Percentiles rank a stretch among this genome's conserved stretches.
phyloP scores from a whole-genome alignment of 2,113 vertebrate genomes.

The Rallus limicola region DNA sequence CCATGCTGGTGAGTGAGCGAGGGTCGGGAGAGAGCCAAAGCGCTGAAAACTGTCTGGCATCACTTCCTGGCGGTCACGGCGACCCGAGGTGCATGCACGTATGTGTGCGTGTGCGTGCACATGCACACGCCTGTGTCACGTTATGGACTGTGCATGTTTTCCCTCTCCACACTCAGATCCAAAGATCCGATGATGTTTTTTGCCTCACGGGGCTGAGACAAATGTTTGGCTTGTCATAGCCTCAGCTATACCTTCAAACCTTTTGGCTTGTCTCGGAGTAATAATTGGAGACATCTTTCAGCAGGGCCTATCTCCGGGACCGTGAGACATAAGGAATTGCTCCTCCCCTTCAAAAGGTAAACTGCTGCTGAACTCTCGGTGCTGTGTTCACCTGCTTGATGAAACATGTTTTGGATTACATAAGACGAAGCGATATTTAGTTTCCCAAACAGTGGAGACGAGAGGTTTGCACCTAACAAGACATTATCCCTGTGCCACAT shows the following conservation, averaged over 20 bases:
- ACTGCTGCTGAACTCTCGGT: slow-evolving; percentile 27
- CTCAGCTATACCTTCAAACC: neutral
- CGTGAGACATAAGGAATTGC: neutral
- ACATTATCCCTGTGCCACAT: neutral
- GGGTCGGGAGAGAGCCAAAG: slow-evolving; percentile 30
- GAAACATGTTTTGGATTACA: slow-evolving; percentile 34
- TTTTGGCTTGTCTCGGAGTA: slow-evolving; percentile 2
- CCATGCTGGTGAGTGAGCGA: slow-evolving; percentile 38
- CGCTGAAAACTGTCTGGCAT: slow-evolving; percentile 50
- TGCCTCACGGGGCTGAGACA: neutral
- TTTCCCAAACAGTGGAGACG: neutral
- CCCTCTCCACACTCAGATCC: neutral
- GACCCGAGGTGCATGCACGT: neutral
- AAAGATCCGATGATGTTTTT: neutral
- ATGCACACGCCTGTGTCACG: neutral
- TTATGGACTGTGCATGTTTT: neutral
- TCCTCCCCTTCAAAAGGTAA: slow-evolving; percentile 27
- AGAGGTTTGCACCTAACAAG: neutral
- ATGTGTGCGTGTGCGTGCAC: neutral
- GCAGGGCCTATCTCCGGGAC: neutral
- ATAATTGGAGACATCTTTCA: slow-evolving; percentile 53
- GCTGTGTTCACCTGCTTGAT: slow-evolving; percentile 17
- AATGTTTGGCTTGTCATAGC: slow-evolving; percentile 26
- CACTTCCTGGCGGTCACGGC: slow-evolving; percentile 24
- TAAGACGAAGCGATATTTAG: neutral